Evolutionary conservation across 2,113 vertebrate genomes (phyloP), one percentile per base, ranked within the genome.

Genomic region (Egretta garzetta): DNA sequence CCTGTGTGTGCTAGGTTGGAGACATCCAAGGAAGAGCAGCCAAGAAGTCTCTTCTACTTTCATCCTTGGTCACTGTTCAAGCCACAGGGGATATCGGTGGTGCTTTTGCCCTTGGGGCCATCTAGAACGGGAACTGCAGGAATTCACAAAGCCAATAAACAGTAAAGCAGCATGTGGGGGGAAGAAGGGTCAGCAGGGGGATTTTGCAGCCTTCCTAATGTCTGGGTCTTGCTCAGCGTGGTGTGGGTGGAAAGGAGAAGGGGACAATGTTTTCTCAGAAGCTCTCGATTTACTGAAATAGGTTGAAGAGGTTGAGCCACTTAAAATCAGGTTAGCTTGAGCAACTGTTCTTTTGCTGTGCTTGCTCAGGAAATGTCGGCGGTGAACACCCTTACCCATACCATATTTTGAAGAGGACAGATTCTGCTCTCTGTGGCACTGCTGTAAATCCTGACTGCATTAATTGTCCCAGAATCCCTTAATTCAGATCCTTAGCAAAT

Each of bases 311-410:
- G 66, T 59, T 94, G 77, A 95, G 63, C 89, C 86, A 55, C 67
- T 90, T 85, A 55, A 93, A 95, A 93, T 96, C 74, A 70, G 50
- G 71, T 96, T 94, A 96, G 58, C 66, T 91, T 76, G 62, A 80
- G 89, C 18, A 58, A 77, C 86, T 35, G 21, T 58, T 80, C 55
- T 6, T 93, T 85, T 83, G 45, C 71, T 90, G 77, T 90, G 62
- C 77, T 82, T 93, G 59, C 71, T 80, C 62, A 80, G 89, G 91
- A 93, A 76, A 91, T 68, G 87, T 62, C 8, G 7, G 18, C 49
- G 55, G 49, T 72, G 62, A 47, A 43, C 47, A 68, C 62, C 70
- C 70, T 95, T 45, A 55, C 62, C 49, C 3, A 1, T 16, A 21
- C 27, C 43, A 14, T 37, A 32, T 91, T 94, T 70, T 93, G 91